These are phyloP conservation scores for Protobothrops flavoviridis DNA, from an alignment of 2,113 vertebrate genomes.

Conservation along the genomic window DNA sequence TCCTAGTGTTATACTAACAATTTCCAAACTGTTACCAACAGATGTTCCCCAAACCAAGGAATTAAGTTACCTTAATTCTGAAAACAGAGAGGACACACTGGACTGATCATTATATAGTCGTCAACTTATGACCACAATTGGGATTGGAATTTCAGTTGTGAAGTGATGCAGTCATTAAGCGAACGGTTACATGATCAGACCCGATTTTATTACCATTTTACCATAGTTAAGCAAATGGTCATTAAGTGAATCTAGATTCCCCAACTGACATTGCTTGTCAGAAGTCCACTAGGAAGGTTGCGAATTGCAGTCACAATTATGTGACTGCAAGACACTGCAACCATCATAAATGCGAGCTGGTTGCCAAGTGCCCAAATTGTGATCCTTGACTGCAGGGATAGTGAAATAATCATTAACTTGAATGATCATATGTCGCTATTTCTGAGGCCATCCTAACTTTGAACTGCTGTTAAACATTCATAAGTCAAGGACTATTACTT, in stretches of 20 bases:
- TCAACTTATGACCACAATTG: background rate
- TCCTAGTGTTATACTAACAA: background rate
- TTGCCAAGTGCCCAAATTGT: background rate
- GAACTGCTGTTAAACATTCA: background rate
- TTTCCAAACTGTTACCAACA: background rate
- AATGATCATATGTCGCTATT: background rate
- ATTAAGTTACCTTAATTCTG: background rate
- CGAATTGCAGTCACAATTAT: background rate
- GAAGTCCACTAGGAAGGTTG: background rate
- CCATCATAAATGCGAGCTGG: background rate
- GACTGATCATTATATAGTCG: background rate
- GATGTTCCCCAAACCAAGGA: background rate
- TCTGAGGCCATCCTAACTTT: background rate
- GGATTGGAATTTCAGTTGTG: background rate
- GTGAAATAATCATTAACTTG: background rate
- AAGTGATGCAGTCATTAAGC: background rate
- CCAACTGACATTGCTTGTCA: background rate
- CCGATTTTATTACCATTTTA: background rate
- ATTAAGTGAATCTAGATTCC: background rate
- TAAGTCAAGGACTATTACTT: background rate
- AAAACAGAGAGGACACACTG: background rate
- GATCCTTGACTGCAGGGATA: background rate
- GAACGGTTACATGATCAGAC: background rate
- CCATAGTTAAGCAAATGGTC: background rate
- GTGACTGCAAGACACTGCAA: background rate